Base-by-base conservation (phyloP, 2,888 invertebrate species). In the Nomada goodeniana region DNA sequence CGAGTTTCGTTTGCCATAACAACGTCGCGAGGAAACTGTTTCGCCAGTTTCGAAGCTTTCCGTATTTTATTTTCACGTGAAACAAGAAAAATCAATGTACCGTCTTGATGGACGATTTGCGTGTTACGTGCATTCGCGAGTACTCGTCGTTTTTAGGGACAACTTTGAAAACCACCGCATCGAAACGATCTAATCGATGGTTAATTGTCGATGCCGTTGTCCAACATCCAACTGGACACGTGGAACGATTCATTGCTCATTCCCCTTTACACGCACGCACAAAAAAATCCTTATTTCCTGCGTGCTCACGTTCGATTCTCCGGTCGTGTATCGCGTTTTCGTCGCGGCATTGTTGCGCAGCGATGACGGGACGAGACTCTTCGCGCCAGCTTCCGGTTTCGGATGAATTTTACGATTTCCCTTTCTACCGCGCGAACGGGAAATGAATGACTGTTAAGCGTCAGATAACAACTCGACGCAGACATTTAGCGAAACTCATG, bases 351-450 rank as follows among this genome's bases (percentile, higher is more conserved):
- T 20, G 23, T n/a, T 2, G n/a, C 36, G 42, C 1, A 36, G 29
- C 42, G 26, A 26, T 47, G 7, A n/a, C 23, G 18, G 10, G 13
- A 5, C 29, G 59, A 42, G 11, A n/a, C 18, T 36, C 57, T 5
- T 52, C n/a, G 4, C 7, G 10, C 20, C 18, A n/a, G 64, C 57
- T 85, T 82, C 71, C 85, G 71, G 50, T 53, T 70, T 36, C 29
- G 44, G 64, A 82, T 85, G 71, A 74, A 85, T 82, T 74, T 80
- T 72, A 63, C 63, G 70, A 85, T 82, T 85, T 85, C 80, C 82
- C 71, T 85, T 85, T 84, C 82, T 75, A 78, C 59, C 9, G 18
- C n/a, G 13, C n/a, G 55, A 13, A 26, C 13, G 23, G 20, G 57
- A 18, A 57, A 65, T 0, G 13, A 10, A 26, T 29, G 23, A 50